Conservation (phyloP, 1,140 invertebrate species). For the Rhagoletis pomonella region DNA sequence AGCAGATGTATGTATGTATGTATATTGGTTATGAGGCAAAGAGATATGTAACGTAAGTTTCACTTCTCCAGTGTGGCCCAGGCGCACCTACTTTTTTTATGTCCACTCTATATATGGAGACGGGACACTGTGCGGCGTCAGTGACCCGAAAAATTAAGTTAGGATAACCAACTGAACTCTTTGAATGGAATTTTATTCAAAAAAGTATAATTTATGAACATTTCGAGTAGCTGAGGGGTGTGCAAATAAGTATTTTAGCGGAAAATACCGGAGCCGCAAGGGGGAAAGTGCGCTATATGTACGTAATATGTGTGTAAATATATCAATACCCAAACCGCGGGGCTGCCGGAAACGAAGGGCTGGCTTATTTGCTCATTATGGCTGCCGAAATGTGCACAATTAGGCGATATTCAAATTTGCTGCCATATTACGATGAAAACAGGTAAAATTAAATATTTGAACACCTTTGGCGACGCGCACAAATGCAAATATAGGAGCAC, state of each 20-base stretch:
- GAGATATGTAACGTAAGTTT: no score
- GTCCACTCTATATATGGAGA: no score
- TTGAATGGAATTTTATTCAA: neutral
- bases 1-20: no score
- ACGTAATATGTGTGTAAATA: no score
- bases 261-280: no score
- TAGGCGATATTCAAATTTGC: slow-evolving; percentile 42
- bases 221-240: neutral
- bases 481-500: neutral
- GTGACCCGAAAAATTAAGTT: neutral
- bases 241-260: no score
- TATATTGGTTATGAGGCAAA: no score
- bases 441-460: slow-evolving; percentile 47
- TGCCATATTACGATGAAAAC: neutral
- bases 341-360: neutral
- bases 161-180: neutral
- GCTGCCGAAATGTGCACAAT: slow-evolving; percentile 32
- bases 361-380: slow-evolving; percentile 29
- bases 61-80: no score
- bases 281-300: no score
- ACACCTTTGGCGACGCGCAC: neutral
- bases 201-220: neutral
- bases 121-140: no score
- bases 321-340: neutral
- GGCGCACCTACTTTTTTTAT: no score